phyloP scores from a whole-genome alignment of 2,113 vertebrate genomes.

The Lota lota region DNA sequence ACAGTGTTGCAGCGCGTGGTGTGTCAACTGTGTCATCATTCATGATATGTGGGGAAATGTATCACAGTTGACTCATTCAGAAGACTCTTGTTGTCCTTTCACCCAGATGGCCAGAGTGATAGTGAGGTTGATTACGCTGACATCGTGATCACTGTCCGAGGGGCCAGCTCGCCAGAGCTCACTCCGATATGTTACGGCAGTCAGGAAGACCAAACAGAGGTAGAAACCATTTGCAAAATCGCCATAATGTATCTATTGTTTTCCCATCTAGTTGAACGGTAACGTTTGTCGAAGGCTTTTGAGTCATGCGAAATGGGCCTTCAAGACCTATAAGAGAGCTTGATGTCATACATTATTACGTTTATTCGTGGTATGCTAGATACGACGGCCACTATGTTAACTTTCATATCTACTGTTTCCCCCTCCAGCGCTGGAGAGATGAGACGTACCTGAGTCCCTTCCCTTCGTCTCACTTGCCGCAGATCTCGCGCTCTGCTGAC shows the following conservation, averaged over 20 bases:
- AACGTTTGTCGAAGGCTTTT: neutral
- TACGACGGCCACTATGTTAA: neutral
- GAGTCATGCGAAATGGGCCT: neutral
- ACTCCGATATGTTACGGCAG: conserved; percentile 53
- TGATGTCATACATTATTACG: neutral
- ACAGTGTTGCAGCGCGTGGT: too few species aligned
- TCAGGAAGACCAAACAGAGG: conserved; percentile 54
- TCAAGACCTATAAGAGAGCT: neutral
- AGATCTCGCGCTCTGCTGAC: conserved; percentile 69
- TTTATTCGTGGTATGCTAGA: too few species aligned
- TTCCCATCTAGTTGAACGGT: too few species aligned
- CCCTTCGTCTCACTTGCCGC: conserved; percentile 46
- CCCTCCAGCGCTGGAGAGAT: conserved; percentile 58
- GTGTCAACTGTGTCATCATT: neutral
- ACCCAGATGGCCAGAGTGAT: conserved; percentile 65
- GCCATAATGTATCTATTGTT: too few species aligned
- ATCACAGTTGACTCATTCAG: too few species aligned
- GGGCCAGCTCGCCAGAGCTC: conserved; percentile 72
- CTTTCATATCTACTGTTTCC: neutral
- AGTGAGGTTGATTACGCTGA: conserved; percentile 79
- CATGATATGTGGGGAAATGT: neutral
- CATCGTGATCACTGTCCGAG: conserved; percentile 74
- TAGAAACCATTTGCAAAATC: too few species aligned
- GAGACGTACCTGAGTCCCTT: conserved; percentile 8
- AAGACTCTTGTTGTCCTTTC: neutral